Evolutionary conservation across 2,797 vertebrate genomes (phyloP).

Genomic region (Eulemur albifrons): DNA sequence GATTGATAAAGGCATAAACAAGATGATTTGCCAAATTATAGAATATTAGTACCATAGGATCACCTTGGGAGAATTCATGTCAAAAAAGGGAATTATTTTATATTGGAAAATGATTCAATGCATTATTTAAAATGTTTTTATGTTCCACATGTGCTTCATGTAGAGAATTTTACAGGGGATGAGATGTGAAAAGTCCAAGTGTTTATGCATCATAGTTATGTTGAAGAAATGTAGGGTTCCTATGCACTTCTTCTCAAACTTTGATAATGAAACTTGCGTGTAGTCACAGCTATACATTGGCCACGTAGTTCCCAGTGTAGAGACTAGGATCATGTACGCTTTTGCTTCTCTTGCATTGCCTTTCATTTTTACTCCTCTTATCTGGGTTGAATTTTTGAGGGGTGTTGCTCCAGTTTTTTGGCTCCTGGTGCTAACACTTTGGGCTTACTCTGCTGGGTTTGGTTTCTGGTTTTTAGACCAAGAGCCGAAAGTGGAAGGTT

Average conservation of each 20-base stretch:
- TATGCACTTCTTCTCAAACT: not conserved
- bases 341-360: not conserved
- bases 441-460: not conserved
- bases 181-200: not conserved
- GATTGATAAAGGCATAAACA: not conserved
- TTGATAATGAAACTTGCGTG: fast-evolving
- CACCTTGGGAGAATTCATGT: not conserved
- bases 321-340: not conserved
- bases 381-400: too few species aligned
- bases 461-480: not conserved
- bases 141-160: not conserved
- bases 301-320: fast-evolving
- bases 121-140: not conserved
- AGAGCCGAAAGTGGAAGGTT: too few species aligned
- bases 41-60: not conserved
- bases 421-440: too few species aligned
- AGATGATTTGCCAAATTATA: not conserved
- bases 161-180: not conserved
- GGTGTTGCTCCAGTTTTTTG: too few species aligned
- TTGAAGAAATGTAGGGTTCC: not conserved
- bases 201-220: not conserved
- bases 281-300: fast-evolving
- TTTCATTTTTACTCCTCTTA: not conserved
- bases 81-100: not conserved
- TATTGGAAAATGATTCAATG: not conserved